phyloP scores from a whole-genome alignment of 2,113 vertebrate genomes.

The Canis aureus region DNA sequence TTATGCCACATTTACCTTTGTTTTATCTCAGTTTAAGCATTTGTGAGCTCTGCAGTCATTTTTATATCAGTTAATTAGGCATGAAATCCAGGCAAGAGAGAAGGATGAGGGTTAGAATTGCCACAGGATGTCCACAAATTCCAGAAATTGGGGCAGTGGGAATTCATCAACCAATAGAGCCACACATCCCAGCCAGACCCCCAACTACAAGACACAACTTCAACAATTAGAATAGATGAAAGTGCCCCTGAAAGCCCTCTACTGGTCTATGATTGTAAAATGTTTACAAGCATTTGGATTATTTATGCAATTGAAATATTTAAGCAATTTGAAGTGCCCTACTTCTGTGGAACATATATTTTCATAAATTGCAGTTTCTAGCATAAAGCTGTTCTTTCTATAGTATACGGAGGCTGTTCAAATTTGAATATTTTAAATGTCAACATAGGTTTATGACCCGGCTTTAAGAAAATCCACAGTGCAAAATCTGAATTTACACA shows the following conservation, averaged over 20 bases:
- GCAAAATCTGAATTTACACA: constrained; percentile 31
- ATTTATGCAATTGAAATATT: constrained; percentile 55
- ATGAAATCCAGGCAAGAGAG: constrained; percentile 58
- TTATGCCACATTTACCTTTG: constrained; percentile 67
- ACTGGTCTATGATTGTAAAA: constrained; percentile 62
- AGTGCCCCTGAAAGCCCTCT: constrained; percentile 27
- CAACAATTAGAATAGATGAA: not conserved
- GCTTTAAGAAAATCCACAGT: not conserved
- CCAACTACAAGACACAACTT: not conserved
- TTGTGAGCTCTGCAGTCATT: constrained; percentile 66
- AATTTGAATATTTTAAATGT: constrained; percentile 64
- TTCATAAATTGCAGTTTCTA: not conserved
- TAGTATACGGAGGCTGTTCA: constrained; percentile 7
- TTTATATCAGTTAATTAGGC: constrained; percentile 70
- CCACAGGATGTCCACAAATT: constrained; percentile 48
- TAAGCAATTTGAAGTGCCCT: not conserved
- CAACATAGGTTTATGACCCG: not conserved
- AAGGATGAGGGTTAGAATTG: constrained; percentile 51
- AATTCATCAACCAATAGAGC: constrained; percentile 33
- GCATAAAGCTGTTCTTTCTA: not conserved
- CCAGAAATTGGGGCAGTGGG: constrained; percentile 54
- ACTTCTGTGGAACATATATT: constrained; percentile 17
- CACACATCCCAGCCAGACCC: not conserved
- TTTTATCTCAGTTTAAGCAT: constrained; percentile 66
- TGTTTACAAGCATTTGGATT: constrained; percentile 50